Evolutionary conservation across 2,797 vertebrate genomes (phyloP).

Genomic region (Fistularia tabacaria): DNA sequence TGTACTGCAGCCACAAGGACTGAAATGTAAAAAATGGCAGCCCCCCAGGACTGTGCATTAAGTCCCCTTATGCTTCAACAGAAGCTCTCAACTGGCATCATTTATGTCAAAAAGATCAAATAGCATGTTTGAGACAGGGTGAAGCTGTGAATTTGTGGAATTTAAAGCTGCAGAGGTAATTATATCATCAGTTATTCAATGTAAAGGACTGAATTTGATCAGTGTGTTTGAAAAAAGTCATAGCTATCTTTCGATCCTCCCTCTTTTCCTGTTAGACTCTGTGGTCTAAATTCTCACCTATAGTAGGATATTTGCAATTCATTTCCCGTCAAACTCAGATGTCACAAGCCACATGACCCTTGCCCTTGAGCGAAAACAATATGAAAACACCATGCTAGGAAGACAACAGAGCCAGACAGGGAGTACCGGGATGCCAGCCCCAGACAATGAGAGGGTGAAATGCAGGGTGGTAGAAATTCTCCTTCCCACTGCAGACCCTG

Average conservation of each 20-base stretch:
- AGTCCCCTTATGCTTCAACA: conserved; percentile 18
- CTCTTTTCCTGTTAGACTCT: conserved; percentile 37
- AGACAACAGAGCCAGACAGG: conserved; percentile 76
- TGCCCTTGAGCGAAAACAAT: conserved; percentile 64
- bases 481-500: conserved; percentile 78
- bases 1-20: conserved; percentile 45
- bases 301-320: conserved; percentile 57
- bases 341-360: conserved; percentile 54
- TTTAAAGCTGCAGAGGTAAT: conserved; percentile 3
- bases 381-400: conserved; percentile 68
- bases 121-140: background rate
- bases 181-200: background rate
- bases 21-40: conserved; percentile 44
- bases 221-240: background rate
- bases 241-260: background rate
- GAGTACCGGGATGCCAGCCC: conserved; percentile 68
- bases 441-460: conserved; percentile 76
- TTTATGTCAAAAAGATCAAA: conserved; percentile 2
- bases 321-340: conserved; percentile 64
- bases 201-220: conserved; percentile 11
- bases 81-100: conserved; percentile 6
- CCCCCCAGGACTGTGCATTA: conserved; percentile 31
- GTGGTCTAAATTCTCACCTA: conserved; percentile 47
- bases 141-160: conserved; percentile 2
- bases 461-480: conserved; percentile 68